Conservation (phyloP, 2,113 vertebrate species). For the Recurvirostra avosetta region DNA sequence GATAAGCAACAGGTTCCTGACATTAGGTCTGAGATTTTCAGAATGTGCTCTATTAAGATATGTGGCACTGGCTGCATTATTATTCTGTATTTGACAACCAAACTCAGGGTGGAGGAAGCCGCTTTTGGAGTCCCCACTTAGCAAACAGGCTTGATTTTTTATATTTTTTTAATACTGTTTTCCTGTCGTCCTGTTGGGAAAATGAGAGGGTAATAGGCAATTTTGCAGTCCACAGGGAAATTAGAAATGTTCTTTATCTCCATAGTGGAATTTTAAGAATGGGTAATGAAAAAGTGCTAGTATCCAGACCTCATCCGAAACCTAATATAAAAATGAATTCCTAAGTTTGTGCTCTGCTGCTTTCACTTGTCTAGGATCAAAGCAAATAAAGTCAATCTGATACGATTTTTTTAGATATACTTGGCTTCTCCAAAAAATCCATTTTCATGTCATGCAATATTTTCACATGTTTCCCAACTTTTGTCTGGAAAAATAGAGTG, state of each 20-base stretch:
- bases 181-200: not conserved
- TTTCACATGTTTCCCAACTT: conserved; percentile 1
- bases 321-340: not conserved
- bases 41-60: not conserved
- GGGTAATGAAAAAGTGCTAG: not conserved
- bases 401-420: not conserved
- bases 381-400: not conserved
- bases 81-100: not conserved
- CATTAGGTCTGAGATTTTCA: not conserved
- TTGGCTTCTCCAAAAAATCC: not conserved
- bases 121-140: not conserved
- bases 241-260: not conserved
- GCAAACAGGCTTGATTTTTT: not conserved
- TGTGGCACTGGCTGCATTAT: not conserved
- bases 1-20: not conserved
- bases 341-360: not conserved
- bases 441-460: not conserved
- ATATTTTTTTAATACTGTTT: not conserved
- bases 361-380: not conserved
- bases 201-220: not conserved
- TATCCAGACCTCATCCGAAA: not conserved
- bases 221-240: not conserved
- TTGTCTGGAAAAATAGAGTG: not conserved
- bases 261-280: not conserved
- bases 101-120: not conserved